Evolutionary conservation across 2,113 vertebrate species (phyloP).

Genomic region (Oostethus manadensis): DNA sequence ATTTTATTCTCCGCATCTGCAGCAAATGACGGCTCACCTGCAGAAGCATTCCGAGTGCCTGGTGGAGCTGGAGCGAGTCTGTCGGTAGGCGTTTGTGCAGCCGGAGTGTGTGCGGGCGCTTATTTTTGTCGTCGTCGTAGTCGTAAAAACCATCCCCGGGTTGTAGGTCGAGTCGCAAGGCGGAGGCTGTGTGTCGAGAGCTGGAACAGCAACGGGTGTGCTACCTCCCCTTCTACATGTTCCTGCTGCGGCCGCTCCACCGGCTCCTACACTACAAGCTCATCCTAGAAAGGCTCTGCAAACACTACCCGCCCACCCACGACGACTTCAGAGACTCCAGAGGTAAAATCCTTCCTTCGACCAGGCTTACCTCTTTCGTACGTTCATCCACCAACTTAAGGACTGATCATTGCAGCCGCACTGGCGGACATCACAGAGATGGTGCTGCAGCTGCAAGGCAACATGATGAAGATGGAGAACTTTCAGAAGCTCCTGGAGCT

Average conservation of each 20-base stretch:
- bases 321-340: slow-evolving; percentile 88
- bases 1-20: slow-evolving; percentile 14
- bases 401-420: slow-evolving; percentile 70
- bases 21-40: slow-evolving; percentile 83
- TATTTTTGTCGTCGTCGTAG: background rate
- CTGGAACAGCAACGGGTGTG: slow-evolving; percentile 95
- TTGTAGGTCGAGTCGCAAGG: slow-evolving; percentile 73
- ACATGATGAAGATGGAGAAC: slow-evolving; percentile 98
- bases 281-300: slow-evolving; percentile 92
- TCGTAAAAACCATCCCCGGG: slow-evolving; percentile 21
- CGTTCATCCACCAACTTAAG: background rate
- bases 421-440: slow-evolving; percentile 90
- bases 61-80: slow-evolving; percentile 82
- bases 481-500: slow-evolving; percentile 95
- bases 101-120: no score
- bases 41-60: slow-evolving; percentile 88
- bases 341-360: slow-evolving; percentile 66
- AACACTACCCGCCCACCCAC: slow-evolving; percentile 85
- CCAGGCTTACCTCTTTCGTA: no score
- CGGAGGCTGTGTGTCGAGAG: slow-evolving; percentile 83
- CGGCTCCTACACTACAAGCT: slow-evolving; percentile 97
- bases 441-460: slow-evolving; percentile 84
- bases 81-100: slow-evolving; percentile 49
- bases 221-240: slow-evolving; percentile 92
- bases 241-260: slow-evolving; percentile 91